Evolutionary conservation across 2,888 invertebrate genomes (phyloP), one percentile per base, ranked within the genome.

Genomic region (Stenoptilia bipunctidactyla): DNA sequence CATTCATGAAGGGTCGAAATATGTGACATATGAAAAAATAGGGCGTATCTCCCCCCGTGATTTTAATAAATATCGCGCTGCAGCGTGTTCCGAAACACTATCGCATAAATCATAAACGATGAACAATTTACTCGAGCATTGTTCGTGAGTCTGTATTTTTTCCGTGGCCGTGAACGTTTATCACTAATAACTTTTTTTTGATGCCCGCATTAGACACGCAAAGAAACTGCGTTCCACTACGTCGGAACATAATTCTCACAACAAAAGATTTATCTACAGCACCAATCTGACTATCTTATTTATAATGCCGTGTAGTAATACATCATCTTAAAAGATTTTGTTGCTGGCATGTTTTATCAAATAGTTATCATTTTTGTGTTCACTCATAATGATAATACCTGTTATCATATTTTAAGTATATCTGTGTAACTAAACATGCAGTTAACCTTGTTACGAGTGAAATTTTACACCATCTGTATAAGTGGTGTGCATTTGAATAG

Each of bases 21-120:
- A 61, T 62, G 65, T 61, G 58, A 55, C 66, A 72, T 68, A 74
- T 71, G 73, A 80, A 82, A 80, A 80, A 82, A 76, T 70, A 60
- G 75, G 77, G 77, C 67, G 69, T 53, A 53, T 61, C 63, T 47
- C 71, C 74, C n/a, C 72, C 64, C 48, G 55, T 52, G 56, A 62
- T 66, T 68, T 69, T 77, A 82, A 76, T 80, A 74, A 76, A 75
- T 71, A 68, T 62, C 55, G 62, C 20, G 53, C 48, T 63, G 63
- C 64, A 61, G 61, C 55, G 56, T 67, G 66, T 62, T 63, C 51
- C 49, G 40, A 45, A 46, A 30, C 30, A 30, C 30, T 12, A 12
- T n/a, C 45, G 47, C 47, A 49, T 47, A 51, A 49, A 52, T 55
- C 51, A 47, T 47, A 49, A 51, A 50, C 45, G 48, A 50, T 49